Evolutionary conservation across 1,140 invertebrate species (phyloP), one percentile per base, ranked within the genome.

Genomic region (Zaprionus vittiger): DNA sequence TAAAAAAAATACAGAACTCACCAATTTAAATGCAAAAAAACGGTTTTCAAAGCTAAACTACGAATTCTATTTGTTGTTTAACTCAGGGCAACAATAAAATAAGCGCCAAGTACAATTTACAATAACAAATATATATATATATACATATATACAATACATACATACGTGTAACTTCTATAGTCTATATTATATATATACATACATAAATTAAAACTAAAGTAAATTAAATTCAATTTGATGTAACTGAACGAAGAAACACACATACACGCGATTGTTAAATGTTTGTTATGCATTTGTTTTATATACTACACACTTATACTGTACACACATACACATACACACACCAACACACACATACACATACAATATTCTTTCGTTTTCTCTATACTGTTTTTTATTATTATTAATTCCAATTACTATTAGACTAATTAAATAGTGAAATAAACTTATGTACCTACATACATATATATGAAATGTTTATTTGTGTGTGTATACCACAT

Each of bases 241-340:
- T 71, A 57, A 47, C 41, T 17, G 41, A 80, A 70, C 47, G 64
- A 57, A 54, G 44, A 14, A 14, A 57, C 38, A 47, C 47, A 28
- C 41, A 67, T 20, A 66, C 15, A 56, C 59, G 54, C 47, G 60
- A 72, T 65, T 87, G 84, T 87, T 87, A 74, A 87, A 87, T 87
- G 84, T 83, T 87, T 89, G 84, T 87, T 87, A 87, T 84, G 84
- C 84, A 89, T 87, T 87, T 87, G 81, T 84, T 87, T 83, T 86
- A 67, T 60, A 73, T 24, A 24, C 47, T 47, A 52, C 20, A 52
- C 47, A 52, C 47, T n/a, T n/a, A n/a, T n/a, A 47, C 44, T n/a
- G n/a, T n/a, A 17, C 17, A 47, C 41, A 47, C 44, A 4, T 1
- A 47, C 41, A 47, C 44, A 4, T 1, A 47, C 17, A 24, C 20